Evolutionary conservation across 2,113 vertebrate genomes (phyloP).

Genomic region (Protobothrops mucrosquamatus): DNA sequence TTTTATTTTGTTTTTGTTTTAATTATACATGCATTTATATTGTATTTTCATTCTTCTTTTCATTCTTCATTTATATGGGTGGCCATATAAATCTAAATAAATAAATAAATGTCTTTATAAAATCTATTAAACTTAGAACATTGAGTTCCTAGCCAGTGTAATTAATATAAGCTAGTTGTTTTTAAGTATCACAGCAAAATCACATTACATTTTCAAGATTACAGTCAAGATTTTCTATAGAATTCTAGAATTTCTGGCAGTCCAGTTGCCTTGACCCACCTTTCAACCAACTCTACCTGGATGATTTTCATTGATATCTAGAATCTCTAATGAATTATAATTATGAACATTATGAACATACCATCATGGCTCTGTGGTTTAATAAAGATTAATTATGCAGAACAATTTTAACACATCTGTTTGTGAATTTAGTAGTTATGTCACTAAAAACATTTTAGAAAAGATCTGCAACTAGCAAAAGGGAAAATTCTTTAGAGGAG

Average conservation of each 20-base stretch:
- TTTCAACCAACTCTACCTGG: neutral
- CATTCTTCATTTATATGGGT: neutral
- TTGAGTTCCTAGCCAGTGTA: neutral
- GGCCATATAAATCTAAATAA: neutral
- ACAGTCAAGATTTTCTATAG: neutral
- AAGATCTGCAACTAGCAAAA: neutral
- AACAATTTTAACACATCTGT: neutral
- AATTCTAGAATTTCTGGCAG: neutral
- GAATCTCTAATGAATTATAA: slow-evolving; percentile 4
- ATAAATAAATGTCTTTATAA: neutral
- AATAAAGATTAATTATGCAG: neutral
- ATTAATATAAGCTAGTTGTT: neutral
- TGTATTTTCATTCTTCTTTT: neutral
- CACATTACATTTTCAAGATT: neutral
- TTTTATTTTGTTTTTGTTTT: neutral
- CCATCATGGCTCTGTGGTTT: neutral
- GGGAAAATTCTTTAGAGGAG: neutral
- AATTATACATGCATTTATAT: neutral
- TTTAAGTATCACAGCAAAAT: neutral
- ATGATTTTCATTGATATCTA: neutral
- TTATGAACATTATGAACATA: neutral
- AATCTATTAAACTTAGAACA: neutral
- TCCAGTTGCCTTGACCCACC: neutral
- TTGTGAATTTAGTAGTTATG: neutral
- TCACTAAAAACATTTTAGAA: neutral